Conservation (phyloP, 1,140 invertebrate genomes). For the Triops cancriformis region DNA sequence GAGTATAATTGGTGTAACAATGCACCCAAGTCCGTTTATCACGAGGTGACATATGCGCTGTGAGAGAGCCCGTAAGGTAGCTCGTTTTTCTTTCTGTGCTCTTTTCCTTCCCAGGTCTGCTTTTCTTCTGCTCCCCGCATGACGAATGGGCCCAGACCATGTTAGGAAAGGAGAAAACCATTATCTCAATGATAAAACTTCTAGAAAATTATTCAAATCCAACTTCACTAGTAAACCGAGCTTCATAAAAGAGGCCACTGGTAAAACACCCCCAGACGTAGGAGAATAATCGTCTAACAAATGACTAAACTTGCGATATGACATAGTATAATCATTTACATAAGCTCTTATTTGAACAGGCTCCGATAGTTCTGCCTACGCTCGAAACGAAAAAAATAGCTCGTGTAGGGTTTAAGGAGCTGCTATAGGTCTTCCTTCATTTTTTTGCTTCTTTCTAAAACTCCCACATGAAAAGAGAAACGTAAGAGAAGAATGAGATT, state of each 20-base stretch:
- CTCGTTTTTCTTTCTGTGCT: neutral
- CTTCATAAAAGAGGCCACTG: too few species aligned
- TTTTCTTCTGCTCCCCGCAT: neutral
- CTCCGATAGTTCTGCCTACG: neutral
- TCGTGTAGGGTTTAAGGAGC: too few species aligned
- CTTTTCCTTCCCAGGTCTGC: too few species aligned
- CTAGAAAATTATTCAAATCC: neutral
- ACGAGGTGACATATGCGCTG: neutral
- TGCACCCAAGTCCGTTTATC: neutral
- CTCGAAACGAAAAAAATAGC: too few species aligned
- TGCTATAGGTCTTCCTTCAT: too few species aligned
- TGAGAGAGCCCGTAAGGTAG: constrained; percentile 8
- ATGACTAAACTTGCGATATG: neutral
- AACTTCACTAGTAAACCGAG: neutral
- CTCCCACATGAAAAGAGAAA: too few species aligned
- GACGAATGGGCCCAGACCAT: neutral
- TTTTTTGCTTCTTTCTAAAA: too few species aligned
- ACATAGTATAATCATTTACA: neutral
- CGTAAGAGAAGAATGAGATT: too few species aligned
- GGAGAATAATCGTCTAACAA: neutral
- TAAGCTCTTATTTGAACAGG: neutral
- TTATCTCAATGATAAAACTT: neutral
- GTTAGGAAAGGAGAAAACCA: constrained; percentile 4
- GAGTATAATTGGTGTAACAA: constrained; percentile 7
- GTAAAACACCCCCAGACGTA: too few species aligned